Percentiles rank a stretch among this genome's conserved stretches.
These are phyloP conservation scores for Zaprionus capensis DNA, from an alignment of 1,140 invertebrate species.

Conservation along the genomic window DNA sequence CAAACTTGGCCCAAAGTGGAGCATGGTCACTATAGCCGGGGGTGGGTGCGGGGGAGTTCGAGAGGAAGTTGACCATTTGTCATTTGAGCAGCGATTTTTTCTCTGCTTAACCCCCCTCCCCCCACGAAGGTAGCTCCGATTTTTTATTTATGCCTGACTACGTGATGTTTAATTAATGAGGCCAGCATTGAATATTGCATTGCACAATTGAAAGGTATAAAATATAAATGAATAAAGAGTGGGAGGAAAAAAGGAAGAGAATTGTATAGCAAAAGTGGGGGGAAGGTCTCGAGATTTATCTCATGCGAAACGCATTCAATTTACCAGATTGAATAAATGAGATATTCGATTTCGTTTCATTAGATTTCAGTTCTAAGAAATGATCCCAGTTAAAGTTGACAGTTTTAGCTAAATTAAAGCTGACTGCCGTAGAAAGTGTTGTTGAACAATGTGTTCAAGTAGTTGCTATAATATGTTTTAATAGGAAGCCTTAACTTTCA, in stretches of 20 bases:
- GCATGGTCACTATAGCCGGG: not conserved
- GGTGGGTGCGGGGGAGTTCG: not conserved
- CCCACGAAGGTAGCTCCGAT: conserved; percentile 24
- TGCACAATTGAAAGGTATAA: conserved; percentile 41
- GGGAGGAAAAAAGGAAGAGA: not conserved
- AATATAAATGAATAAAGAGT: conserved; percentile 38
- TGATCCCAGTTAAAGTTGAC: not conserved
- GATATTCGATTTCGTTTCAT: conserved; percentile 1
- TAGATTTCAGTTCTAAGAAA: not conserved
- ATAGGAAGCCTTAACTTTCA: not conserved
- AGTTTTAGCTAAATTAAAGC: not conserved
- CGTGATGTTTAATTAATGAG: conserved; percentile 80
- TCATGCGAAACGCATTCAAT: not conserved
- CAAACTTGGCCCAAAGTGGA: conserved; percentile 23
- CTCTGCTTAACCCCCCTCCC: not conserved
- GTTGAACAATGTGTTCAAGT: not conserved
- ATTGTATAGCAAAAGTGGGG: not conserved
- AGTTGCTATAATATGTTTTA: not conserved
- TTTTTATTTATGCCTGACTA: conserved; percentile 42
- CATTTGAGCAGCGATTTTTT: conserved; percentile 37
- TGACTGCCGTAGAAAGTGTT: not conserved
- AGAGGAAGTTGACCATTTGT: conserved; percentile 39
- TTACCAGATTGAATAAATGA: conserved; percentile 9
- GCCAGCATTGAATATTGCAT: conserved; percentile 61
- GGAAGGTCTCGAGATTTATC: not conserved